Evolutionary conservation across 2,797 vertebrate genomes (phyloP).

Genomic region (Coranthus polyacanthus): DNA sequence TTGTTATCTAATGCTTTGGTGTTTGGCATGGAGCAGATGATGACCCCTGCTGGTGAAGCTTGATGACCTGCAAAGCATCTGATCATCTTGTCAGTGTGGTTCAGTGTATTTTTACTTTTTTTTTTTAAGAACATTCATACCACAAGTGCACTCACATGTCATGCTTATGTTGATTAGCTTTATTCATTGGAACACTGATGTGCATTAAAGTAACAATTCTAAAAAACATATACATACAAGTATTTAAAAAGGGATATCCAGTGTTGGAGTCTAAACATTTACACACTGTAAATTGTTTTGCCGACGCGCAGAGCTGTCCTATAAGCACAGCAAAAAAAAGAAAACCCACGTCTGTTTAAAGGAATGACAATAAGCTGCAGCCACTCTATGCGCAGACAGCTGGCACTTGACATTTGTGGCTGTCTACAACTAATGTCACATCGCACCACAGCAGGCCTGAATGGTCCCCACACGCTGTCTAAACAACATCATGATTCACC

Average conservation of each 20-base stretch:
- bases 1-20: too few species aligned
- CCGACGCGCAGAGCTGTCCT: not conserved
- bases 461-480: constrained; percentile 29
- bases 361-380: constrained; percentile 27
- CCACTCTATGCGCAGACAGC: constrained; percentile 49
- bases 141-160: too few species aligned
- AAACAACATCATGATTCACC: constrained; percentile 62
- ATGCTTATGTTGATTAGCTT: too few species aligned
- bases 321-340: constrained; percentile 3
- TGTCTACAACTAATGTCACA: constrained; percentile 43
- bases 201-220: too few species aligned
- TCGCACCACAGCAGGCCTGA: constrained; percentile 40
- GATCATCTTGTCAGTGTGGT: not conserved
- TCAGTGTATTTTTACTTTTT: not conserved
- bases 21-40: constrained; percentile 41
- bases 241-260: too few species aligned
- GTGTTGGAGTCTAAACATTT: too few species aligned
- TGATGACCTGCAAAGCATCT: constrained; percentile 27
- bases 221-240: too few species aligned
- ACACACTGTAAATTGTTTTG: not conserved
- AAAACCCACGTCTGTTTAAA: constrained; percentile 29
- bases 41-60: constrained; percentile 79
- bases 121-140: too few species aligned
- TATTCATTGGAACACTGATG: too few species aligned
- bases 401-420: constrained; percentile 68